Evolutionary conservation across 2,797 vertebrate genomes (phyloP).

Genomic region (Epinephelus coioides): DNA sequence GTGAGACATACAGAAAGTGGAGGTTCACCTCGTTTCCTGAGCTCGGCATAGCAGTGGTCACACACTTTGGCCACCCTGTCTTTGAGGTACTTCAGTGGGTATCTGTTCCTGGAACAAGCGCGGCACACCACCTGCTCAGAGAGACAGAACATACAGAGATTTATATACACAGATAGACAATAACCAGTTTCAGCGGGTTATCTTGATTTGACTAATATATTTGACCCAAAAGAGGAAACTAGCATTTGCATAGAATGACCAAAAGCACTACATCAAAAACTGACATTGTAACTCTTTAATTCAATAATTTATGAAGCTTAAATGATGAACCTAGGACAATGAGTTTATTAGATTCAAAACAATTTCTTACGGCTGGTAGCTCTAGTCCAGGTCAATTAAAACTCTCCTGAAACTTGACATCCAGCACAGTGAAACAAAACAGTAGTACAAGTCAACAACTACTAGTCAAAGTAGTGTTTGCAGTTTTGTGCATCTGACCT

Average conservation of each 20-base stretch:
- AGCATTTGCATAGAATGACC: neutral
- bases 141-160: neutral
- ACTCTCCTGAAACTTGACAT: neutral
- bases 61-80: slow-evolving; percentile 96
- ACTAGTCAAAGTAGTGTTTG: neutral
- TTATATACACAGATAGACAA: neutral
- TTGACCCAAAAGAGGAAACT: neutral
- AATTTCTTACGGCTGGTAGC: neutral
- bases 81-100: slow-evolving; percentile 98
- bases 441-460: neutral
- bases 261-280: no score
- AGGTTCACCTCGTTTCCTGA: slow-evolving; percentile 91
- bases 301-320: neutral
- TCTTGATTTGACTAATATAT: neutral
- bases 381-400: neutral
- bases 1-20: neutral
- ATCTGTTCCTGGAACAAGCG: slow-evolving; percentile 96
- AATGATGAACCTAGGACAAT: neutral
- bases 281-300: neutral
- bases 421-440: neutral
- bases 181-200: neutral
- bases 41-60: slow-evolving; percentile 93
- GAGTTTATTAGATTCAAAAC: neutral
- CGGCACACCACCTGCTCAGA: slow-evolving; percentile 93
- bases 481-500: slow-evolving; percentile 83